A percentile compares a stretch with the other conserved stretches of the same genome.
These are phyloP conservation scores for Anaspis maculata DNA, from an alignment of 2,888 invertebrate genomes.

Conservation along the genomic window DNA sequence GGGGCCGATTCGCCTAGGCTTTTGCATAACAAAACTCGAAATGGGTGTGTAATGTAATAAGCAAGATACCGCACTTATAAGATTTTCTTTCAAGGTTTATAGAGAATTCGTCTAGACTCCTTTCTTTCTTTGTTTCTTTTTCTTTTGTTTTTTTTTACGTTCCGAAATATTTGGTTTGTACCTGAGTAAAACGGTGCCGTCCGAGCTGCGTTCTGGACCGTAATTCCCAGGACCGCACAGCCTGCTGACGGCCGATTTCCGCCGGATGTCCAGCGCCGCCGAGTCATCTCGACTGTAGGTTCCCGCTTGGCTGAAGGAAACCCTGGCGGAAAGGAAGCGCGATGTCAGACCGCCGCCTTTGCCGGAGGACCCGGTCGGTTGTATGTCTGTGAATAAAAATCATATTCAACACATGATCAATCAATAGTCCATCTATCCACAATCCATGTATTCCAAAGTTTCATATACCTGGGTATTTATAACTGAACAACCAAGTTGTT, in stretches of 20 bases:
- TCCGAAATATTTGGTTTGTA: constrained; percentile 26
- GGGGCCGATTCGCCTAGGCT: too few species aligned
- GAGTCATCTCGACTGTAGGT: constrained; percentile 35
- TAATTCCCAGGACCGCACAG: constrained; percentile 35
- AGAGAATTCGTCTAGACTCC: too few species aligned
- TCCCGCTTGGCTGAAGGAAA: constrained; percentile 37
- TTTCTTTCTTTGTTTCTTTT: neutral
- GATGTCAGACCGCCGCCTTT: constrained; percentile 20
- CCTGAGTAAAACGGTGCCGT: constrained; percentile 57
- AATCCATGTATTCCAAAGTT: too few species aligned
- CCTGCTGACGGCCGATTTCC: constrained; percentile 39
- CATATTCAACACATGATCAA: too few species aligned
- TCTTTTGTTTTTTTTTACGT: too few species aligned
- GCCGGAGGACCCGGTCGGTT: constrained; percentile 3
- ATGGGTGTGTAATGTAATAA: too few species aligned
- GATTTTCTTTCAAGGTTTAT: too few species aligned
- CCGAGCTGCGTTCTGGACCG: constrained; percentile 47
- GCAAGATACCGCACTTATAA: too few species aligned
- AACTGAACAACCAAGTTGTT: too few species aligned
- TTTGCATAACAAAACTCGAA: too few species aligned
- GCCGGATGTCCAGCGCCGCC: constrained; percentile 31
- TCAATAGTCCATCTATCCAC: neutral
- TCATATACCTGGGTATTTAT: too few species aligned
- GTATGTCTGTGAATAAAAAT: constrained; percentile 8
- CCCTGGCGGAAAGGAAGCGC: constrained; percentile 30